Conservation (phyloP, 1,140 invertebrate species). For the Scaptomyza hsui region DNA sequence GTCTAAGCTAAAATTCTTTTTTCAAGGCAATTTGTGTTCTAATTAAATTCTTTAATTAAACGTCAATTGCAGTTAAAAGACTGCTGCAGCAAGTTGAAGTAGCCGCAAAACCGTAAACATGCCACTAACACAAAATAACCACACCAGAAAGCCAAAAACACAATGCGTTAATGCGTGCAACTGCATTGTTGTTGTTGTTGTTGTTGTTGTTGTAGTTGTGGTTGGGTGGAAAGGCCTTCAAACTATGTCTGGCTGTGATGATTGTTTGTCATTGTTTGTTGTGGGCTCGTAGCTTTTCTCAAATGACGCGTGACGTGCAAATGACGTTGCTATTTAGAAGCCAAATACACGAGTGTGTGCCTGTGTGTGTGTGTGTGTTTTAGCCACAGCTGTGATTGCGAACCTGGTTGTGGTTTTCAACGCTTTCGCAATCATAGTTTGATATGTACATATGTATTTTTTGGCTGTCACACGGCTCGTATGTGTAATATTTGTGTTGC, state of each 20-base stretch:
- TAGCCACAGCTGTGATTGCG: slow-evolving; percentile 20
- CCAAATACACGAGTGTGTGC: slow-evolving; percentile 12
- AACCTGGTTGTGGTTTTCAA: slow-evolving; percentile 23
- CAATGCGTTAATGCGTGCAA: background rate
- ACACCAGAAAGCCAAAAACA: too few relatives aligned
- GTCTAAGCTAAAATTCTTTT: background rate
- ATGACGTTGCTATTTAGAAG: slow-evolving; percentile 37
- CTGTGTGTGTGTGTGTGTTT: slow-evolving; percentile 14
- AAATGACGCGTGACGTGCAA: slow-evolving; percentile 45
- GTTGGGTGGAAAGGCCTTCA: too few relatives aligned
- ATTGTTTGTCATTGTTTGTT: slow-evolving; percentile 1
- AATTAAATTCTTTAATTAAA: background rate
- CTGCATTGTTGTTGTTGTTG: background rate
- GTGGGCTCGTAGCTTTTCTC: slow-evolving; percentile 6
- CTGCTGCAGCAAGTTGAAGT: background rate
- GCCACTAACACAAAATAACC: too few relatives aligned
- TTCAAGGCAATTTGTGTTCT: background rate
- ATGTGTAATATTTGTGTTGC: slow-evolving; percentile 36
- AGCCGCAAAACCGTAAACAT: background rate
- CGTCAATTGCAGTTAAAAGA: background rate
- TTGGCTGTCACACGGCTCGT: slow-evolving; percentile 38
- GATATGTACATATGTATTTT: slow-evolving; percentile 15
- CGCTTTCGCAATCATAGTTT: slow-evolving; percentile 24
- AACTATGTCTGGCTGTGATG: too few relatives aligned
- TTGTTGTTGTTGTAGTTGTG: background rate